Evolutionary conservation across 2,797 vertebrate genomes (phyloP), one percentile per base, ranked within the genome.

Genomic region (Sebastes kiyomatsui): DNA sequence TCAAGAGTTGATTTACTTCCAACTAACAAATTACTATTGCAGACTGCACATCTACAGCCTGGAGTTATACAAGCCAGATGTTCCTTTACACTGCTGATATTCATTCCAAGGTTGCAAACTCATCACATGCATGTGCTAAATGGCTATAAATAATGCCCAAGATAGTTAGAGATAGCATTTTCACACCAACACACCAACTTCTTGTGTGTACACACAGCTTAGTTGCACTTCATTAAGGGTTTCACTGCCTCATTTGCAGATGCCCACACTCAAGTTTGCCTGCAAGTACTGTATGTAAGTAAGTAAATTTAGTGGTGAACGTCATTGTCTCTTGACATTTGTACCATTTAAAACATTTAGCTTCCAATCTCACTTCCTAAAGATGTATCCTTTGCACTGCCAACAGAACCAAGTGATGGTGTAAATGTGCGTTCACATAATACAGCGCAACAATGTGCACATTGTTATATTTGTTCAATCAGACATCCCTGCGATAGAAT

Each of bases 91-190:
- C 56, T 54, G 54, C 79, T 77, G 69, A 67, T 82, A 71, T 79
- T 77, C 62, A 81, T 81, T 84, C 35, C 52, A 23, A 81, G 52
- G 32, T 75, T 83, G 58, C 79, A 85, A 42, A 79, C 66, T 58
- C 38, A 20, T 87, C 82, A 64, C 79, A 59, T 70, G 64, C 75
- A 52, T 79, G 46, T 87, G 79, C 55, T 67, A 28, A 73, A 77
- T 0, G 4, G 66, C 66, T 66, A 32, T 83, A 80, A 82, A 89
- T 86, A 67, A 81, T 61, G 64, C 71, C 23, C 12, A 22, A 23
- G 14, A 60, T 22, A 67, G 23, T 75, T 75, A 32, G 74, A 62
- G 27, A 79, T 4, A 22, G 28, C 49, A 74, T 69, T 73, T 70
- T 86, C 38, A 67, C 61, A 77, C 60, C 9, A 18, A 35, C 52